A percentile compares a stretch with the other conserved stretches of the same genome.
These are phyloP conservation scores for Xiphophorus couchianus DNA, from an alignment of 2,113 vertebrate species.

Conservation along the genomic window DNA sequence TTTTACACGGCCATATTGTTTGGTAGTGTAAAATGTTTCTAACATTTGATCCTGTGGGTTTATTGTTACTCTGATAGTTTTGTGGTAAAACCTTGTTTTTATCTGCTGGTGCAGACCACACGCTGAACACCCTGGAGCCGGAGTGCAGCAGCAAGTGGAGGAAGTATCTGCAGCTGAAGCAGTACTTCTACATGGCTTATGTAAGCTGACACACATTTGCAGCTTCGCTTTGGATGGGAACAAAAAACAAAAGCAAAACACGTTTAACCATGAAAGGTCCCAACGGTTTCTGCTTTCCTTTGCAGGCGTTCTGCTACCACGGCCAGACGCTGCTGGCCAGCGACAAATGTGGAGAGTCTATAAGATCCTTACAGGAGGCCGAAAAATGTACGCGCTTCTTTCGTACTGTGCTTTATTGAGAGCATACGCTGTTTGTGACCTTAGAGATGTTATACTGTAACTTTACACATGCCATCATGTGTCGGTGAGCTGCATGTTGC, in stretches of 20 bases:
- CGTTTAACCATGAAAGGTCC: neutral
- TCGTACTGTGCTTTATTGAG: no score
- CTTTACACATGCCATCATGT: no score
- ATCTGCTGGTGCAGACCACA: constrained; percentile 84
- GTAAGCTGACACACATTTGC: constrained; percentile 80
- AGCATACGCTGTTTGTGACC: neutral
- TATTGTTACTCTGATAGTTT: neutral
- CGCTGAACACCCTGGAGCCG: constrained; percentile 92
- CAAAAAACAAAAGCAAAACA: neutral
- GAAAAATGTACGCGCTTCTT: constrained; percentile 88
- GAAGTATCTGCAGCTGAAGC: constrained; percentile 96
- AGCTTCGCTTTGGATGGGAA: neutral
- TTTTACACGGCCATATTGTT: no score
- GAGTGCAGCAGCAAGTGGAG: constrained; percentile 93
- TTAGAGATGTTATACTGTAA: neutral
- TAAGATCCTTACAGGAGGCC: constrained; percentile 94
- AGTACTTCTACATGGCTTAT: constrained; percentile 96
- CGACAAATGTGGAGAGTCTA: constrained; percentile 98
- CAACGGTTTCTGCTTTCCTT: constrained; percentile 12
- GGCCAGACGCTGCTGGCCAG: constrained; percentile 91
- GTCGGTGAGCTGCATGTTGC: neutral
- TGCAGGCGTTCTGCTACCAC: constrained; percentile 94
- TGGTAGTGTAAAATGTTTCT: no score
- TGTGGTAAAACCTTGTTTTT: neutral
- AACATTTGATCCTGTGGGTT: neutral